Evolutionary conservation across 1,140 invertebrate genomes (phyloP), one percentile per base, ranked within the genome.

Genomic region (Zaprionus davidi): DNA sequence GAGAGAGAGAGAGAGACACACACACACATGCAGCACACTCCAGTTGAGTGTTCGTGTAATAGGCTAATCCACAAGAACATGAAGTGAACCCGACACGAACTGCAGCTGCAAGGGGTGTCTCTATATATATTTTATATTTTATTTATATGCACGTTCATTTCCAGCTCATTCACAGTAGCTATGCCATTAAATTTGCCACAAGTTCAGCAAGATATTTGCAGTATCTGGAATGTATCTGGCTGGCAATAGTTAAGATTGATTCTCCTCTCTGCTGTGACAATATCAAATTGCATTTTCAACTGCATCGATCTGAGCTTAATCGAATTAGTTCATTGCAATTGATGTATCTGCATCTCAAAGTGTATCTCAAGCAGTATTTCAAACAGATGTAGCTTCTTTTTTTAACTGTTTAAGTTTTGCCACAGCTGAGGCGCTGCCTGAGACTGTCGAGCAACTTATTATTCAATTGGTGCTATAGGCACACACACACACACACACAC

Each of bases 331-430:
- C 24, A 13, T 53, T 1, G 11, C 13, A 24, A 2, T 26, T 26
- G 17, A 41, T 44, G 20, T 44, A 22, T 15, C 36, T 66, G 64
- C 12, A 65, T 17, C 49, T 65, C 5, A n/a, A 26, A 36, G 24
- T 56, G 24, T 55, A 2, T 20, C 62, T 24, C 6, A 38, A 4
- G 12, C 38, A 2, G 31, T 31, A 64, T 36, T 31, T 44, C 28
- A 20, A 38, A 36, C 15, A 49, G 9, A 5, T 59, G 13, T n/a
- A 31, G 53, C 57, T 36, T 49, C 72, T 82, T 81, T 81, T 58
- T 82, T 78, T 82, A 82, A 75, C 68, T 80, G 68, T 84, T 76
- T 70, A 80, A 78, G 73, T 81, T 84, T 78, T 62, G 56, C 69
- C 49, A 76, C 80, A 78, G 70, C 69, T 57, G 41, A 58, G 46